Conservation (phyloP, 2,797 vertebrate species). For the Mastacembelus armatus region DNA sequence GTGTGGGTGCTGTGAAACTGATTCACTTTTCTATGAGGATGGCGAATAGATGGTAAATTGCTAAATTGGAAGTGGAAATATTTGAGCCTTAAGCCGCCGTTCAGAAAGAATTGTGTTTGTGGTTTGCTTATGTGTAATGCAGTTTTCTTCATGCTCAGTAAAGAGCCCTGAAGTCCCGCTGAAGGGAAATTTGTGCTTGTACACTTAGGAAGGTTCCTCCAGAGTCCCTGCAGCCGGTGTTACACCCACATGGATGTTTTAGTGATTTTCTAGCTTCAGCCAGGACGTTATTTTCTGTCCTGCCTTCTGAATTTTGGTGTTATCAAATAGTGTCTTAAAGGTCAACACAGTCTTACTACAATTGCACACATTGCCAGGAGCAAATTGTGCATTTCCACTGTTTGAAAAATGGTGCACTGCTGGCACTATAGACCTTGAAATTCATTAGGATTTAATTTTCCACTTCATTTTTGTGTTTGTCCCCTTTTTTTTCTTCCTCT, state of each 20-base stretch:
- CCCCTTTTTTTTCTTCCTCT: background rate
- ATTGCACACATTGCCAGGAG: background rate
- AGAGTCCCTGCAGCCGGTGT: too few relatives aligned
- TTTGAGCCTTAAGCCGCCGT: conserved; percentile 15
- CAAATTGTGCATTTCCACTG: conserved; percentile 10
- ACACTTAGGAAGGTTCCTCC: too few relatives aligned
- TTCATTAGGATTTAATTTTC: too few relatives aligned
- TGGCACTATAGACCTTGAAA: too few relatives aligned
- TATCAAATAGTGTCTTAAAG: too few relatives aligned
- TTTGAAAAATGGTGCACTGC: conserved; percentile 6
- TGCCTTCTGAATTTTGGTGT: background rate
- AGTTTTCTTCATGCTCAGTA: conserved; percentile 21
- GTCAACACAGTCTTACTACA: background rate
- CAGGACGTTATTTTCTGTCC: conserved; percentile 17
- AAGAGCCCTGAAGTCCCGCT: background rate
- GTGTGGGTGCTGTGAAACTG: conserved; percentile 42
- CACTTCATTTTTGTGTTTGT: background rate
- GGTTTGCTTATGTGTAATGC: background rate
- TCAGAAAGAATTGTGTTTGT: conserved; percentile 14
- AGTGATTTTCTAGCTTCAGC: background rate
- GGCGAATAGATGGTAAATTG: conserved; percentile 37
- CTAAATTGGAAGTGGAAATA: conserved; percentile 18
- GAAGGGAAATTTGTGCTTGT: background rate
- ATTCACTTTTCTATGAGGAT: conserved; percentile 36
- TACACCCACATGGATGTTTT: too few relatives aligned